Base-by-base conservation (phyloP, 2,797 vertebrate genomes). In the Myripristis murdjan region DNA sequence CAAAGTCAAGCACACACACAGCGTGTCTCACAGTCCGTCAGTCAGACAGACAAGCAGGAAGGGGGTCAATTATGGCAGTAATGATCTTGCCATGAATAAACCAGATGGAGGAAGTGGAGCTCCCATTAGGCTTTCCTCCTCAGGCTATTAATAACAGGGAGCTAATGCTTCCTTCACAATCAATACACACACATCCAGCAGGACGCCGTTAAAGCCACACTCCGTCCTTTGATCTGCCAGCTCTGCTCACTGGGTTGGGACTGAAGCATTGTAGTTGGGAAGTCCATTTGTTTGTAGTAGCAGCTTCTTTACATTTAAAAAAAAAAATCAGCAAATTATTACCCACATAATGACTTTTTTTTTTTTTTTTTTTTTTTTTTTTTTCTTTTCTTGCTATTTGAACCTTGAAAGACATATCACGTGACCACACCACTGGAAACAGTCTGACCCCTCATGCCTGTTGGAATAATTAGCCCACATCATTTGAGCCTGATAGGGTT, bases 21-120 rank as follows among this genome's bases (percentile, higher is more conserved):
- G 14, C 6, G 26, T 24, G 48, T 75, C 75, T 76, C 47, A 3
- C 15, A 14, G 65, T 52, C 47, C 23, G 47, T 62, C 74, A 79
- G 51, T 77, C 39, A 72, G 54, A 73, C 70, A 75, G 79, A 82
- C 55, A 64, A 75, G 71, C 75, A 84, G 87, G 83, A 91, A 87
- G 86, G 60, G 60, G 84, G 80, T 84, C 76, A 87, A 73, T 85
- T 78, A 88, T 85, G 76, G 35, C 58, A 48, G 73, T 90, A 91
- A 91, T 92, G 87, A 92, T 87, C 75, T 62, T 70, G 75, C 86
- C 88, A 92, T 93, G 87, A 93, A 93, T 94, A 89, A 92, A 90
- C 81, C 87, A 90, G 85, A 81, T 78, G 75, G 85, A 90, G 91
- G 91, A 94, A 92, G 89, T 79, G 22, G 75, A 76, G 79, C 81